Percentiles rank a stretch among this genome's conserved stretches.
Evolutionary conservation across 2,888 invertebrate genomes (phyloP).

Genomic region (Cetonia aurata): DNA sequence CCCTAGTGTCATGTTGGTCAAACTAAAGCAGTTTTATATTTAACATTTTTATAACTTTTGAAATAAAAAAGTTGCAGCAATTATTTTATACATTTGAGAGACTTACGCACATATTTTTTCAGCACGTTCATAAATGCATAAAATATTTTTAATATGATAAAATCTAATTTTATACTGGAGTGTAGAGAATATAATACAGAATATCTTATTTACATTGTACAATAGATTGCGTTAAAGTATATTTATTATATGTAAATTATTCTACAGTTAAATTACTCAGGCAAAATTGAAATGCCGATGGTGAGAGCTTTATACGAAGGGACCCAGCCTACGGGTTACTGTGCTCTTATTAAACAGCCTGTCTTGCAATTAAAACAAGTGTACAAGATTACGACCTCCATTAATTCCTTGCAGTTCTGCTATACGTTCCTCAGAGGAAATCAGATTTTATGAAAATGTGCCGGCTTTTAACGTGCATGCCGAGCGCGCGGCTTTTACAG

Average conservation of each 20-base stretch:
- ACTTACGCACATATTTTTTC: background rate
- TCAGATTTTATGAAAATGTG: background rate
- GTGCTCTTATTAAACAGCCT: constrained; percentile 12
- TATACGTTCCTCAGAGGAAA: constrained; percentile 16
- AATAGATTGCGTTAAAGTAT: background rate
- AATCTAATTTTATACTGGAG: constrained; percentile 9
- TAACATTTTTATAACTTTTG: too few relatives aligned
- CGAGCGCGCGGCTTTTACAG: background rate
- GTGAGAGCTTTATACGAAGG: background rate
- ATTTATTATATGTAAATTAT: background rate
- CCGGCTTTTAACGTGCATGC: background rate
- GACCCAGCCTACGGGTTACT: background rate
- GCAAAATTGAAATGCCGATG: too few relatives aligned
- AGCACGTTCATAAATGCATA: background rate
- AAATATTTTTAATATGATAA: constrained; percentile 6
- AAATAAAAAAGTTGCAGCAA: too few relatives aligned
- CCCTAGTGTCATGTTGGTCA: too few relatives aligned
- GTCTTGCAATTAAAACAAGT: constrained; percentile 7
- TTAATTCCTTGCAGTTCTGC: constrained; percentile 20
- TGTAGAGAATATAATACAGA: constrained; percentile 16
- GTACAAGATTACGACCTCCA: constrained; percentile 7
- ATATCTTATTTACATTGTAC: constrained; percentile 37
- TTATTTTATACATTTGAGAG: too few relatives aligned
- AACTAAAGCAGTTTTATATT: too few relatives aligned
- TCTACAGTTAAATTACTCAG: constrained; percentile 17